These are phyloP conservation scores for Poecilia latipinna DNA, from an alignment of 2,113 vertebrate species.

Conservation along the genomic window DNA sequence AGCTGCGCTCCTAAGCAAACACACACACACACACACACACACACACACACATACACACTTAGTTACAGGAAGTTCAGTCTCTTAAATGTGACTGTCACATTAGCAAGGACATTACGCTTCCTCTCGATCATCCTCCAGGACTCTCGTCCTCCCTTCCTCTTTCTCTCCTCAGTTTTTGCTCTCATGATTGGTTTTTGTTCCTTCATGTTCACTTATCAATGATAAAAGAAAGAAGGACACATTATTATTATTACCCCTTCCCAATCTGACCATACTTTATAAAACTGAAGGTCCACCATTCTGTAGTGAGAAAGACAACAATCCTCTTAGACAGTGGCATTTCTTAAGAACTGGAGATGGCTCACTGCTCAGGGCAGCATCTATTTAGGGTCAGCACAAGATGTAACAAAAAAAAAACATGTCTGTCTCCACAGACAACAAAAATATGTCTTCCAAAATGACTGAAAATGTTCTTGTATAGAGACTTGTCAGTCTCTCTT, in stretches of 20 bases:
- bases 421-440: not conserved
- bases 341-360: no score
- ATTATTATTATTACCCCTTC: not conserved
- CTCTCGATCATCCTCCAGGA: conserved; percentile 51
- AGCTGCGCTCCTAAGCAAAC: conserved; percentile 31
- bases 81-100: conserved; percentile 72
- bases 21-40: conserved; percentile 46
- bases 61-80: conserved; percentile 68
- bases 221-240: not conserved
- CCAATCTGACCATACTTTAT: not conserved
- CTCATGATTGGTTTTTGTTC: conserved; percentile 28
- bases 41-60: conserved; percentile 41
- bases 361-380: not conserved
- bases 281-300: not conserved
- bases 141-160: conserved; percentile 24
- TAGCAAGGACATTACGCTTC: conserved; percentile 71
- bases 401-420: not conserved
- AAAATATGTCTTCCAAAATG: not conserved
- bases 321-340: no score
- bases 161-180: not conserved
- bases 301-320: no score
- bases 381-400: not conserved
- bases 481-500: not conserved
- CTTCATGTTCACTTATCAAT: conserved; percentile 21
- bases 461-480: not conserved